Percentiles rank a stretch among this genome's conserved stretches.
Evolutionary conservation across 2,113 vertebrate species (phyloP).

Genomic region (Lanius collurio): DNA sequence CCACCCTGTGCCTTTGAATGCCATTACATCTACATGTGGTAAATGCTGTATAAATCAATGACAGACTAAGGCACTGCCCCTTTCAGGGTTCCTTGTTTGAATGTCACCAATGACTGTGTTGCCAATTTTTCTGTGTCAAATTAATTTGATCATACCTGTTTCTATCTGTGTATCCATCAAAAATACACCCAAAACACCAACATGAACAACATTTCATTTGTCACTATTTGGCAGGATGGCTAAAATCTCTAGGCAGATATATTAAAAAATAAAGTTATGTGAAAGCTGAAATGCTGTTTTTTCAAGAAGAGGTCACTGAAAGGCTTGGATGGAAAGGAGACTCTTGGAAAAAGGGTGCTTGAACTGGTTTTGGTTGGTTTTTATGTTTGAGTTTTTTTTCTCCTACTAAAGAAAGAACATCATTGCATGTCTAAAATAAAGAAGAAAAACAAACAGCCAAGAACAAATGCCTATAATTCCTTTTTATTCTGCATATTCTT

Average conservation of each 20-base stretch:
- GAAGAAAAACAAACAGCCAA: not conserved
- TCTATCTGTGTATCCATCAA: not conserved
- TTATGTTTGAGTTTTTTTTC: fast-evolving
- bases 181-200: not conserved
- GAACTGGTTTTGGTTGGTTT: not conserved
- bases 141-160: not conserved
- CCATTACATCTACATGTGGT: too few relatives aligned
- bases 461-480: not conserved
- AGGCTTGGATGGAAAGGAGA: not conserved
- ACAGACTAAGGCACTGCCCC: fast-evolving
- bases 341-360: not conserved
- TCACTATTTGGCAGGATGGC: not conserved
- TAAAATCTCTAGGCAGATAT: not conserved
- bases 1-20: not conserved
- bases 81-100: not conserved
- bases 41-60: not conserved
- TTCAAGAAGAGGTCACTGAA: not conserved
- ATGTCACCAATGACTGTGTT: not conserved
- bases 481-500: not conserved
- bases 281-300: not conserved
- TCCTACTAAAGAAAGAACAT: not conserved
- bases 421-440: not conserved
- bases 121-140: not conserved
- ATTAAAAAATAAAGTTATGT: not conserved
- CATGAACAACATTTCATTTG: not conserved